phyloP scores from a whole-genome alignment of 2,113 vertebrate genomes.

The Nematolebias whitei region DNA sequence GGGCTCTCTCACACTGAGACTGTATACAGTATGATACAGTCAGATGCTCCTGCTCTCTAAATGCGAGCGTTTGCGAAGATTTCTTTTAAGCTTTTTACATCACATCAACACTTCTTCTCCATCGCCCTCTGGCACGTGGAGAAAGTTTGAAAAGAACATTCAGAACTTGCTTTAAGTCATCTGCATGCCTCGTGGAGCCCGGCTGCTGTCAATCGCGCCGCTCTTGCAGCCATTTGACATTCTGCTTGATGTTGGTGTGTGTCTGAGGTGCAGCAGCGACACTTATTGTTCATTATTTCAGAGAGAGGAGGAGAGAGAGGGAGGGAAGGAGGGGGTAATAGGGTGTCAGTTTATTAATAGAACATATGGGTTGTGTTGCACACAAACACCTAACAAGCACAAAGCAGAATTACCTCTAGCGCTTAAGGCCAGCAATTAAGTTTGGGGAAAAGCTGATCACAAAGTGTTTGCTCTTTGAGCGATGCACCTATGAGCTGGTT shows the following conservation, averaged over 20 bases:
- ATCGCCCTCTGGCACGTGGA: slow-evolving; percentile 58
- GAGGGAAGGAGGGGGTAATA: slow-evolving; percentile 41
- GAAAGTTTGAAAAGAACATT: slow-evolving; percentile 74
- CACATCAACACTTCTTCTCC: slow-evolving; percentile 61
- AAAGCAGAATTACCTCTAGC: slow-evolving; percentile 68
- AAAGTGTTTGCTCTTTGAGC: slow-evolving; percentile 39
- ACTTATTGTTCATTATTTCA: slow-evolving; percentile 79
- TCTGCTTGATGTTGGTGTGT: slow-evolving; percentile 77
- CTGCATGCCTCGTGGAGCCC: slow-evolving; percentile 68
- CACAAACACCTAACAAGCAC: slow-evolving; percentile 76
- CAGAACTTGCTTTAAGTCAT: slow-evolving; percentile 73
- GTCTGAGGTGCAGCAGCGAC: slow-evolving; percentile 74
- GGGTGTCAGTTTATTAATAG: slow-evolving; percentile 78
- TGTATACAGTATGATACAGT: slow-evolving; percentile 42
- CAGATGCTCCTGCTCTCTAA: slow-evolving; percentile 33
- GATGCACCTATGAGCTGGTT: slow-evolving; percentile 33
- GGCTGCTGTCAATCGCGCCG: slow-evolving; percentile 69
- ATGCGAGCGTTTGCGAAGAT: slow-evolving; percentile 53
- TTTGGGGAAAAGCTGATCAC: slow-evolving; percentile 61
- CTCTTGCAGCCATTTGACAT: slow-evolving; percentile 75
- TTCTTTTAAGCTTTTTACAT: slow-evolving; percentile 65
- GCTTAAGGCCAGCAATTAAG: slow-evolving; percentile 72
- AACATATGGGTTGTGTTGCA: slow-evolving; percentile 65
- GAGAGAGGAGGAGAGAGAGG: slow-evolving; percentile 34
- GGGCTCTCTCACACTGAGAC: slow-evolving; percentile 31